Base-by-base conservation (phyloP, 2,888 invertebrate genomes). In the Rhagophthalmus giganteus region DNA sequence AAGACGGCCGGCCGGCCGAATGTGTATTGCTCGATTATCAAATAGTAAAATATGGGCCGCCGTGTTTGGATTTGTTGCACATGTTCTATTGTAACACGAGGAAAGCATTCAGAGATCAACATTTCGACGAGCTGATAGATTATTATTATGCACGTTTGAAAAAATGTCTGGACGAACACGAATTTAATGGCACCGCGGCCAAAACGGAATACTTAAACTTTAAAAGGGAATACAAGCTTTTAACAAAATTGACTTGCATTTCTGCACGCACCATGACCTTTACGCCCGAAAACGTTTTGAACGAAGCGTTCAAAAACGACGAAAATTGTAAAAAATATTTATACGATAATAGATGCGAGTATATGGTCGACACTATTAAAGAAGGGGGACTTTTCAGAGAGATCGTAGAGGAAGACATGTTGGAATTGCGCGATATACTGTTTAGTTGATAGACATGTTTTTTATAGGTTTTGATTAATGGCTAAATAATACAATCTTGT, bases 181-280 rank as follows among this genome's bases (percentile, higher is more conserved):
- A 20, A 20, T 20, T 20, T 38, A 11, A 58, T 75, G 0, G 61
- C 61, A 6, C 65, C 73, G 1, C 37, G 58, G 1, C 27, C 75
- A 1, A 59, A 57, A 35, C 13, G 32, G 40, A 57, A 6, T 53
- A 47, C 7, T 65, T 12, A 66, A 61, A 20, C 20, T 7, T 5
- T 5, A 20, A 20, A 5, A 7, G 7, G 3, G 20, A 20, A 3
- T 20, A 20, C 20, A 20, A 20, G 20, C 4, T 20, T 20, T 7
- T 20, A 20, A 5, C 20, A 5, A 20, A 20, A 20, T 7, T 20
- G 20, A 5, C 7, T 3, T 5, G 20, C 7, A 20, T 20, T 20
- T 20, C 7, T 20, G 7, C 3, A 5, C 20, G 20, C 7, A 20
- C 4, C 7, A 5, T 20, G 7, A 20, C 20, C 7, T 20, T 20